Evolutionary conservation across 2,888 invertebrate genomes (phyloP).

Genomic region (Rhorus exstirpatorius): DNA sequence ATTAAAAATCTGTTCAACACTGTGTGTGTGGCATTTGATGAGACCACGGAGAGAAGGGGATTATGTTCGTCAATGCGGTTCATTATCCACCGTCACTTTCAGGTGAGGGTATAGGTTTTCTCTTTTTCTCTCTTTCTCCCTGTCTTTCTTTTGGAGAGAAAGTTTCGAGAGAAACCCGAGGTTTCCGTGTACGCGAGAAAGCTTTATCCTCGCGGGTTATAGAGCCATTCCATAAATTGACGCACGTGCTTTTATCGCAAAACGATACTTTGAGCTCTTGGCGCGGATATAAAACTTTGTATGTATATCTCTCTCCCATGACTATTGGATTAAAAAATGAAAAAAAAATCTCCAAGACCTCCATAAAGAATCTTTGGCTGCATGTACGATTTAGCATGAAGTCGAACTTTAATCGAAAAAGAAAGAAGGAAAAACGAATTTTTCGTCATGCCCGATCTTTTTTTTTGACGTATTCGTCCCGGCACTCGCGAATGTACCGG

Average conservation of each 20-base stretch:
- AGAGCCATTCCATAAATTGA: slow-evolving; percentile 15
- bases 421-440: neutral
- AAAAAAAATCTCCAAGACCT: slow-evolving; percentile 6
- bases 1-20: too few species aligned
- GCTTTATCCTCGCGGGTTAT: slow-evolving; percentile 13
- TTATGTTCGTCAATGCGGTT: slow-evolving; percentile 37
- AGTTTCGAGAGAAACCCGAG: slow-evolving; percentile 14
- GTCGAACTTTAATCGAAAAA: slow-evolving; percentile 18
- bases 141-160: neutral
- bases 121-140: neutral
- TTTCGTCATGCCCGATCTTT: neutral
- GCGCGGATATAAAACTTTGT: slow-evolving; percentile 45
- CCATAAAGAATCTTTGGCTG: slow-evolving; percentile 19
- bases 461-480: neutral
- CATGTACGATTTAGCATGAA: slow-evolving; percentile 16
- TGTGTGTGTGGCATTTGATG: too few species aligned
- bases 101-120: slow-evolving; percentile 18
- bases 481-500: neutral
- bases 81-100: slow-evolving; percentile 10
- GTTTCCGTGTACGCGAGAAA: slow-evolving; percentile 19
- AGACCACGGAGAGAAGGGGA: slow-evolving; percentile 12
- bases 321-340: slow-evolving; percentile 9
- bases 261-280: slow-evolving; percentile 23
- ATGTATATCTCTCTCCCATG: neutral
- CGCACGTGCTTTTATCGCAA: slow-evolving; percentile 45